A percentile compares a stretch with the other conserved stretches of the same genome.
These are phyloP conservation scores for Tapirus terrestris DNA, from an alignment of 2,113 vertebrate genomes.

Conservation along the genomic window DNA sequence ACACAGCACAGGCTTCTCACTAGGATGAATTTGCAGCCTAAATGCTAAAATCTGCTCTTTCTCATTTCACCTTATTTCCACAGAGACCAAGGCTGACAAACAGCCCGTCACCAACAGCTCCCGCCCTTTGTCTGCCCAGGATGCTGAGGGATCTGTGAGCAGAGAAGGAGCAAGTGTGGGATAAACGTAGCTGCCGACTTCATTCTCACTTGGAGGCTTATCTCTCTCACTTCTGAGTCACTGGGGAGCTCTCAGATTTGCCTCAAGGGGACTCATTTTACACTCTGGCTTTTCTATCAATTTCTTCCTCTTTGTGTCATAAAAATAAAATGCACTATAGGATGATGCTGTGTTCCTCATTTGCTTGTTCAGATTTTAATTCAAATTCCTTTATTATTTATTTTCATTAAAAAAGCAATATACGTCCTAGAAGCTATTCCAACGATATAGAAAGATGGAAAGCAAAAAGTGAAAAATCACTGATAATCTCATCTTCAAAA, in stretches of 20 bases:
- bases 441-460: neutral
- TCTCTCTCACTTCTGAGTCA: neutral
- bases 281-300: neutral
- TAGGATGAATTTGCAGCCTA: slow-evolving; percentile 5
- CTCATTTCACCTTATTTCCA: slow-evolving; percentile 29
- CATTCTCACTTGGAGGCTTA: neutral
- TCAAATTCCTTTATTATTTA: neutral
- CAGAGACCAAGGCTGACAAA: slow-evolving; percentile 14
- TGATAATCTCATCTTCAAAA: neutral
- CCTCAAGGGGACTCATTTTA: neutral
- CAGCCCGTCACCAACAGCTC: neutral
- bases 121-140: neutral
- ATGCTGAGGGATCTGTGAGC: neutral
- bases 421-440: neutral
- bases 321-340: neutral
- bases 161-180: neutral
- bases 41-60: slow-evolving; percentile 18
- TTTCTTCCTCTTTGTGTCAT: neutral
- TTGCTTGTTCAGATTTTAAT: neutral
- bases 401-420: neutral
- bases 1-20: neutral
- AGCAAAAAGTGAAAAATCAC: neutral
- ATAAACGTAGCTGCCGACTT: neutral
- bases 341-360: neutral
- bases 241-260: neutral